Evolutionary conservation across 1,140 invertebrate genomes (phyloP).

Genomic region (Trichogramma pretiosum): DNA sequence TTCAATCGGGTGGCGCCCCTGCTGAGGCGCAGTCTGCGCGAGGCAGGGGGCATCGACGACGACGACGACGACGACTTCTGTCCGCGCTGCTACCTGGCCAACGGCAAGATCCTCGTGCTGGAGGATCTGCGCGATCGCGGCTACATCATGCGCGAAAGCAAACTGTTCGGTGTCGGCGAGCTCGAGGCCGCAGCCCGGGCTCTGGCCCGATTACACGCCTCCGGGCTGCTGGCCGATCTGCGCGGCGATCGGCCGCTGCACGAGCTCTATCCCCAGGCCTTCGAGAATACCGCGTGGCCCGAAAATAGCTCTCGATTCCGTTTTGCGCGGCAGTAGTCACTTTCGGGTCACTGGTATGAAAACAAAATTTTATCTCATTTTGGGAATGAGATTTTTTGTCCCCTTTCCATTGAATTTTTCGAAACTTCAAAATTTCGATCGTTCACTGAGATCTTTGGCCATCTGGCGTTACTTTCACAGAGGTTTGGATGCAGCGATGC

Average conservation of each 20-base stretch:
- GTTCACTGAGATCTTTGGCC: too few species aligned
- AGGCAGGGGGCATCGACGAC: conserved; percentile 6
- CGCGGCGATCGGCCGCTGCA: conserved; percentile 20
- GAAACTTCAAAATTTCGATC: too few species aligned
- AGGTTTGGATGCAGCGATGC: too few species aligned
- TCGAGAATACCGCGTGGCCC: too few species aligned
- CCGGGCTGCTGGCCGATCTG: conserved; percentile 47
- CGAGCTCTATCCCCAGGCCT: not conserved
- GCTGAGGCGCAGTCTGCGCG: not conserved
- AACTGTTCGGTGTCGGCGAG: conserved; percentile 40
- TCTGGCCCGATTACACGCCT: conserved; percentile 49
- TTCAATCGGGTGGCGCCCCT: conserved; percentile 13
- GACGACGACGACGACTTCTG: too few species aligned
- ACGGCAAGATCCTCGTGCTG: conserved; percentile 39
- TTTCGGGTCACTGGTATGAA: too few species aligned
- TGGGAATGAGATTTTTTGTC: too few species aligned
- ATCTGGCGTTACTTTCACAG: too few species aligned
- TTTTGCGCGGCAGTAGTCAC: too few species aligned
- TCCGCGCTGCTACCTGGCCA: conserved; percentile 40
- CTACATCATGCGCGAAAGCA: conserved; percentile 28
- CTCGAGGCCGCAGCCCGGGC: conserved; percentile 42
- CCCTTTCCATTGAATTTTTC: too few species aligned
- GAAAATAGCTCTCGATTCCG: too few species aligned
- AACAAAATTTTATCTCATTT: too few species aligned
- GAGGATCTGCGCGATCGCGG: conserved; percentile 39